Percentiles rank a stretch among this genome's conserved stretches.
These are phyloP conservation scores for Polydrusus pterygomalis DNA, from an alignment of 2,888 invertebrate species.

Conservation along the genomic window DNA sequence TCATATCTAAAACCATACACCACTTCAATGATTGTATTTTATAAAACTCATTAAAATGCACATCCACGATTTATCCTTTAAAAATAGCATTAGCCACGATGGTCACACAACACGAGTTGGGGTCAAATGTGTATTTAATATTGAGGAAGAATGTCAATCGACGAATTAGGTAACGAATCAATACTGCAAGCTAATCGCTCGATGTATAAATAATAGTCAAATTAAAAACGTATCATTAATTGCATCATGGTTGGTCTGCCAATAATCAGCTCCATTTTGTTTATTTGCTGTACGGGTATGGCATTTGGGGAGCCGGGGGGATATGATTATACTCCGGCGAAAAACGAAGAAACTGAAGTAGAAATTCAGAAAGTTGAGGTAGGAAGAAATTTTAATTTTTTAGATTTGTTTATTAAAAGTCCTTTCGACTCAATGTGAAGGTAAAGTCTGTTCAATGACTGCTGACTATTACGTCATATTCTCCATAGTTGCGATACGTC, in stretches of 20 bases:
- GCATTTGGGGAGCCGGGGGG: constrained; percentile 32
- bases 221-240: constrained; percentile 31
- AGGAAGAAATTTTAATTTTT: constrained; percentile 9
- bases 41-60: constrained; percentile 29
- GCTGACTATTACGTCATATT: too few relatives aligned
- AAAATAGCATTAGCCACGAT: constrained; percentile 9
- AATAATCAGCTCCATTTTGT: constrained; percentile 25
- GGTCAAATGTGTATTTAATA: constrained; percentile 34
- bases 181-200: constrained; percentile 27
- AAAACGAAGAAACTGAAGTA: constrained; percentile 44
- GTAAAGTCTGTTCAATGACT: too few relatives aligned
- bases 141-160: constrained; percentile 27
- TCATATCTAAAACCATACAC: constrained; percentile 1
- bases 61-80: constrained; percentile 16
- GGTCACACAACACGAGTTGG: constrained; percentile 31
- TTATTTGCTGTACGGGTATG: constrained; percentile 6
- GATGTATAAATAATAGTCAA: constrained; percentile 33
- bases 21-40: neutral
- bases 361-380: constrained; percentile 55
- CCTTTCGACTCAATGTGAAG: too few relatives aligned
- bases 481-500: too few relatives aligned
- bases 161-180: constrained; percentile 8
- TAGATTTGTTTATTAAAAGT: neutral
- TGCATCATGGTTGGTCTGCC: constrained; percentile 19
- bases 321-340: constrained; percentile 37